Conservation (phyloP, 2,888 invertebrate genomes). For the Drosophila melanosoma region DNA sequence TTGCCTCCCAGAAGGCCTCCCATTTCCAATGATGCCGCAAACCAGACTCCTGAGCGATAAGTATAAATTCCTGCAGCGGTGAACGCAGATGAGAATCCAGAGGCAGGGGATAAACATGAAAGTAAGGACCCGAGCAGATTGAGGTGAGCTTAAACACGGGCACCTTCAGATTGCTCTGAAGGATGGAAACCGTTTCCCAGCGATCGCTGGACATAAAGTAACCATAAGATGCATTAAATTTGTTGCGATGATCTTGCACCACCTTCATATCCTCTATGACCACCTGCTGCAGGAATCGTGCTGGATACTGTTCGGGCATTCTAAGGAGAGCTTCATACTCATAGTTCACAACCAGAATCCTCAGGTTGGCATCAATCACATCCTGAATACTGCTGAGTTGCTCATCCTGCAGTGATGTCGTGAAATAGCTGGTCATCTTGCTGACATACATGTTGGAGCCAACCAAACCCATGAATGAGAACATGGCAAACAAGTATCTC, state of each 20-base stretch:
- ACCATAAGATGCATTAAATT: conserved; percentile 69
- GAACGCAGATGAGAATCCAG: conserved; percentile 72
- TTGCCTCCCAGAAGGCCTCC: conserved; percentile 71
- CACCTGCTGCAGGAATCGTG: conserved; percentile 57
- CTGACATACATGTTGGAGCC: conserved; percentile 76
- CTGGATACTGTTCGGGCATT: conserved; percentile 40
- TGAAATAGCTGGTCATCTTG: conserved; percentile 77
- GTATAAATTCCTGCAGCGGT: conserved; percentile 65
- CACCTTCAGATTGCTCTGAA: conserved; percentile 63
- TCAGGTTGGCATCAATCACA: conserved; percentile 65
- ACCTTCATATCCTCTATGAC: conserved; percentile 35
- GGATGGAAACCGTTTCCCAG: conserved; percentile 74
- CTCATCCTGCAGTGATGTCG: conserved; percentile 47
- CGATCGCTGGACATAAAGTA: conserved; percentile 77
- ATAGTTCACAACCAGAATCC: conserved; percentile 55
- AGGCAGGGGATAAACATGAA: conserved; percentile 75
- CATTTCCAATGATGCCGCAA: conserved; percentile 63
- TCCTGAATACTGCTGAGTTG: conserved; percentile 75
- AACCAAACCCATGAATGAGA: conserved; percentile 72
- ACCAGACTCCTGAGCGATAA: conserved; percentile 68
- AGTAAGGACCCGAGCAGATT: conserved; percentile 78
- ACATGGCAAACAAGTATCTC: conserved; percentile 59
- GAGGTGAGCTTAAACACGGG: conserved; percentile 73
- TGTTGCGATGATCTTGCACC: conserved; percentile 64
- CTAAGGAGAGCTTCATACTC: conserved; percentile 58